These are phyloP conservation scores for Epicauta chinensis DNA, from an alignment of 1,140 invertebrate species.

Conservation along the genomic window DNA sequence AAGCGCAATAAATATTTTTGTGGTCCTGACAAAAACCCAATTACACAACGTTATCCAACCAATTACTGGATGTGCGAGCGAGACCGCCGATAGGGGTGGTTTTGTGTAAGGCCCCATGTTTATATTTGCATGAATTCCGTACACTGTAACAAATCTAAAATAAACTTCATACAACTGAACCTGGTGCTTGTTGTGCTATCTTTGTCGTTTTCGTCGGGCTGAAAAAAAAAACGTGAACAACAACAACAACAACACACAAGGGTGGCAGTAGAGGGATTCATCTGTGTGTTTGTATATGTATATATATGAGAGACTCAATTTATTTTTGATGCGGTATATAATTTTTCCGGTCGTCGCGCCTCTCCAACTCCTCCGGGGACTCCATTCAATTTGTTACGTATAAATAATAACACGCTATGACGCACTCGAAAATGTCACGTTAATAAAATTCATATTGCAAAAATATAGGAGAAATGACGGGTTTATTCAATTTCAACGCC, in stretches of 20 bases:
- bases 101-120: conserved; percentile 18
- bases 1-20: conserved; percentile 17
- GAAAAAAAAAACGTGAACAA: too few species aligned
- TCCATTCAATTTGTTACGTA: conserved; percentile 34
- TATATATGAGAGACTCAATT: conserved; percentile 27
- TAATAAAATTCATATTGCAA: conserved; percentile 17
- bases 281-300: conserved; percentile 1
- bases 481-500: too few species aligned
- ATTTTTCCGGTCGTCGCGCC: conserved; percentile 32
- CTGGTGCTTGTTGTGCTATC: too few species aligned
- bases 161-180: conserved; percentile 13
- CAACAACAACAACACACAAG: too few species aligned
- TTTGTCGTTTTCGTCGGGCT: too few species aligned
- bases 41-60: conserved; percentile 23
- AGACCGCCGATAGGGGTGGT: too few species aligned
- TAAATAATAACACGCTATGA: conserved; percentile 32
- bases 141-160: conserved; percentile 21
- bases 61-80: conserved; percentile 13
- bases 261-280: too few species aligned
- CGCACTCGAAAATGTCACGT: conserved; percentile 21
- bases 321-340: conserved; percentile 36
- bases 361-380: conserved; percentile 19
- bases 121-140: conserved; percentile 15
- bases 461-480: neutral
- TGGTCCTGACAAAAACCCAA: conserved; percentile 21